Base-by-base conservation (phyloP, 2,888 invertebrate genomes). In the Apodemia mormo region DNA sequence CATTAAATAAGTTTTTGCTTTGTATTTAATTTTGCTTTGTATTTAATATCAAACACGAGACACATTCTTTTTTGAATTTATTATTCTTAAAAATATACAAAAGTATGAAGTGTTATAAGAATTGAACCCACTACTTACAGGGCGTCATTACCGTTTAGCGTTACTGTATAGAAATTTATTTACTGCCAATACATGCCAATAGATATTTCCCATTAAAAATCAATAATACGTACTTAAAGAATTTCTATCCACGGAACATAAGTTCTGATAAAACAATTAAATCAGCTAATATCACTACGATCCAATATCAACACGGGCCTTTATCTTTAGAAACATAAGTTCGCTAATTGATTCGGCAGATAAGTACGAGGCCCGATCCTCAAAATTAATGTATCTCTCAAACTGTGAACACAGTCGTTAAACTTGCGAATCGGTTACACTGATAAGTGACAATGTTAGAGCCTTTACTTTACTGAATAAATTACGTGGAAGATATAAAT, bases 361-460 rank as follows among this genome's bases (percentile, higher is more conserved):
- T 61, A 61, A 61, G 61, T 14, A 61, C 45, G 52, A 61, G 61
- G 33, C 61, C 29, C 30, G 61, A 61, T 61, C 61, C 61, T 61
- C 61, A 61, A 61, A 61, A 61, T 33, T 61, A 61, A 61, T 61
- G 61, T 61, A 61, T 61, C 61, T 58, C 29, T 10, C 9, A 33
- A 61, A 61, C 61, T 61, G 61, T 33, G 61, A 33, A 61, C 61
- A 61, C 33, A 61, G 33, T 33, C 61, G 61, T 61, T 61, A 61
- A 61, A 33, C 61, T 61, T 30, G 29, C 30, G 33, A 61, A 61
- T 61, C 61, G 30, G 61, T 61, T 61, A 61, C 61, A 33, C 12
- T 30, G 33, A 61, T 30, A 61, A 61, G 61, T 33, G 58, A 58
- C 58, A 58, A 58, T 30, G 58, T 56, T 56, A 29, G 29, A 22